These are phyloP conservation scores for Pollicipes pollicipes DNA, from an alignment of 1,140 invertebrate genomes.

Conservation along the genomic window DNA sequence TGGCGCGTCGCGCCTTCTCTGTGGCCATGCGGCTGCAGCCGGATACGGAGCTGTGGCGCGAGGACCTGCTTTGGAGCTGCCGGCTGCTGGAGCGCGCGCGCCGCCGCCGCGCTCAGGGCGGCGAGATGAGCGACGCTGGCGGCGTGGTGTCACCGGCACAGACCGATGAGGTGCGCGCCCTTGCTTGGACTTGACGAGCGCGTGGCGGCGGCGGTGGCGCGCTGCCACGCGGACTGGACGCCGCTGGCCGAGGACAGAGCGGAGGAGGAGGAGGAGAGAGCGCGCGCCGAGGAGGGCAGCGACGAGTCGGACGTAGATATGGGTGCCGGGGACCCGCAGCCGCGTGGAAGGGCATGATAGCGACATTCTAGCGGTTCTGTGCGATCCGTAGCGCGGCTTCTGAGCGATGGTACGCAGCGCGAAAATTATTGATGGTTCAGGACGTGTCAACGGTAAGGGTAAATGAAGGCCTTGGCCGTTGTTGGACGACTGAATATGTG, in stretches of 20 bases:
- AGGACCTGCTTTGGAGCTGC: conserved; percentile 22
- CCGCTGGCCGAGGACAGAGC: not conserved
- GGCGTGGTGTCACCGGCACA: not conserved
- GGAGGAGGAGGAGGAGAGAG: not conserved
- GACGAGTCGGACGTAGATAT: not conserved
- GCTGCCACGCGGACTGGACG: not conserved
- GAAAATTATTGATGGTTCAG: too few relatives aligned
- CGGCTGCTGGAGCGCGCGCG: not conserved
- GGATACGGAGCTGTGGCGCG: conserved; percentile 26
- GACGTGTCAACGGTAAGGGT: too few relatives aligned
- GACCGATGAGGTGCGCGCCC: not conserved
- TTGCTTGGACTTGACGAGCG: not conserved
- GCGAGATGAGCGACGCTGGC: not conserved
- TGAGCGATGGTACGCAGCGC: too few relatives aligned
- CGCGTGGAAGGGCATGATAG: too few relatives aligned
- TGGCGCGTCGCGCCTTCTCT: conserved; percentile 27
- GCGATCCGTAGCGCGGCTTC: too few relatives aligned
- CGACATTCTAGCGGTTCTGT: too few relatives aligned
- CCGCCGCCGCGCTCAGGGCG: too few relatives aligned
- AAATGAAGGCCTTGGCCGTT: too few relatives aligned
- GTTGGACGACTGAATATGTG: too few relatives aligned
- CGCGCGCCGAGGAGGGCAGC: not conserved
- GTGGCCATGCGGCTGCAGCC: conserved; percentile 28
- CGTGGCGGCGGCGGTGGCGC: too few relatives aligned
- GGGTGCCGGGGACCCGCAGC: too few relatives aligned